Conservation (phyloP, 2,888 invertebrate genomes). For the Pinctada fucata region DNA sequence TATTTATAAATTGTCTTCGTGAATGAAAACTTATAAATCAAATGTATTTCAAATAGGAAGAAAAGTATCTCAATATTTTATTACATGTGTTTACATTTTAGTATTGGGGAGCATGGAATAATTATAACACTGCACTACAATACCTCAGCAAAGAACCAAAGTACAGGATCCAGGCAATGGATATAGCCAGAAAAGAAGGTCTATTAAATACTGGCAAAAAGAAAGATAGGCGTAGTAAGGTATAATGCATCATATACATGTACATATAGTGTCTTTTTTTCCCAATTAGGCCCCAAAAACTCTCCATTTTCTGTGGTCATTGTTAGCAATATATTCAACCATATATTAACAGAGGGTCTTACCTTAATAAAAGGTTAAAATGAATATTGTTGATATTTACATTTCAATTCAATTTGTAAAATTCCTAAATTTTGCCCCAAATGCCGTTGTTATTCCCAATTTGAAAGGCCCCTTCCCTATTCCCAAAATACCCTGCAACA, state of each 20-base stretch:
- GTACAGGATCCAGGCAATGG: constrained; percentile 84
- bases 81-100: constrained; percentile 61
- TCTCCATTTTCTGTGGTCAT: no score
- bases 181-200: constrained; percentile 82
- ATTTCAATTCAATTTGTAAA: no score
- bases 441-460: no score
- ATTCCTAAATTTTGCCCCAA: no score
- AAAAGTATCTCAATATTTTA: no score
- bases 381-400: no score
- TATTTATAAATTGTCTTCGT: no score
- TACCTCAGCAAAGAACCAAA: constrained; percentile 92
- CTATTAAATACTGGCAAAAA: constrained; percentile 76
- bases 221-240: constrained; percentile 62
- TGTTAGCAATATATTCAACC: no score
- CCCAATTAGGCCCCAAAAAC: neutral
- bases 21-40: no score
- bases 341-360: neutral
- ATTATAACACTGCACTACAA: constrained; percentile 88
- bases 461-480: no score
- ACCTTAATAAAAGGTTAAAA: neutral
- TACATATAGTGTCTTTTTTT: neutral
- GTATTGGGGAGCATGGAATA: constrained; percentile 79
- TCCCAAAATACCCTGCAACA: no score
- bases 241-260: constrained; percentile 36
- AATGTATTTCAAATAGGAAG: no score